Percentiles rank a stretch among this genome's conserved stretches.
Conservation (phyloP, 2,888 invertebrate species). For the Ormyrus rosae region DNA sequence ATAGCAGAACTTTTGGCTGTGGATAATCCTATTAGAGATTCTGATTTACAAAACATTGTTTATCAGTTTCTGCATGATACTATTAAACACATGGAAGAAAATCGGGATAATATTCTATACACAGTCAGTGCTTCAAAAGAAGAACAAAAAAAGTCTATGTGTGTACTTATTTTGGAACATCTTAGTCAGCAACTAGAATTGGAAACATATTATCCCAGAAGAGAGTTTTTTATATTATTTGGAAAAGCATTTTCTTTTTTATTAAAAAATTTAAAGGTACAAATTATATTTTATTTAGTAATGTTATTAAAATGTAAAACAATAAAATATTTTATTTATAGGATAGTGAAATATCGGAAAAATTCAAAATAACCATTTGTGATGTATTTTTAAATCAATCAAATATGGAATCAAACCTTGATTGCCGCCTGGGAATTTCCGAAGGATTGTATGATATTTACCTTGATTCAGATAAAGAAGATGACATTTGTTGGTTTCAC, state of each 20-base stretch:
- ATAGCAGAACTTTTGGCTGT: constrained; percentile 35
- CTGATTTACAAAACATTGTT: constrained; percentile 64
- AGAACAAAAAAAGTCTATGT: constrained; percentile 42
- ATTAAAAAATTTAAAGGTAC: constrained; percentile 57
- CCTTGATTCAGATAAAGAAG: constrained; percentile 40
- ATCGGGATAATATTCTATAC: constrained; percentile 23
- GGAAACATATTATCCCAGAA: constrained; percentile 61
- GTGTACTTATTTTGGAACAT: constrained; percentile 55
- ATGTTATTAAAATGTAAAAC: constrained; percentile 6
- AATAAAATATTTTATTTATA: constrained; percentile 23
- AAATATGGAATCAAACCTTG: constrained; percentile 65
- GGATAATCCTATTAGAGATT: constrained; percentile 58
- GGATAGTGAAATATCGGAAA: constrained; percentile 9
- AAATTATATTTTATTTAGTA: constrained; percentile 13
- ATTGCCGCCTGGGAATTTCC: constrained; percentile 67
- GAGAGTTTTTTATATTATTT: constrained; percentile 66
- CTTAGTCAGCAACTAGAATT: constrained; percentile 43
- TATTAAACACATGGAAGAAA: constrained; percentile 34
- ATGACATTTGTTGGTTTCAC: constrained; percentile 58
- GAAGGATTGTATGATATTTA: constrained; percentile 64
- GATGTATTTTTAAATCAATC: constrained; percentile 63
- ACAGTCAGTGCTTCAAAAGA: constrained; percentile 23
- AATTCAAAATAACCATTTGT: constrained; percentile 59
- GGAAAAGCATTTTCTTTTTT: constrained; percentile 64
- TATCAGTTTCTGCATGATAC: constrained; percentile 65